Conservation (phyloP, 2,113 vertebrate species). For the Melanocharis versteri region DNA sequence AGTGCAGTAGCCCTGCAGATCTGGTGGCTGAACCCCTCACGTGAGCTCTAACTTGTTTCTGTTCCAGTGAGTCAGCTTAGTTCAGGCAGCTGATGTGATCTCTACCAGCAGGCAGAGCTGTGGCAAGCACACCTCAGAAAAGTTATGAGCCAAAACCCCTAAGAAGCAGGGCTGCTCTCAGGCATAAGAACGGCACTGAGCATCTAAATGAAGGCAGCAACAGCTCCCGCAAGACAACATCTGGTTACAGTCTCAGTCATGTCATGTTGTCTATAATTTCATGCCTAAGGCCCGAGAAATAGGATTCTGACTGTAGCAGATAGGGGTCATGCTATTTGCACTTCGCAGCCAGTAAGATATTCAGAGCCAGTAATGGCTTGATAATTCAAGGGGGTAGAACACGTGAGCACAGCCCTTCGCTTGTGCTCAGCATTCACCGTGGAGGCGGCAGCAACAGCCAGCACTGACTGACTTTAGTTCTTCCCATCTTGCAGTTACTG, state of each 20-base stretch:
- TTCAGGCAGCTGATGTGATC: background rate
- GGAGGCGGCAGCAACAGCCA: background rate
- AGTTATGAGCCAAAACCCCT: background rate
- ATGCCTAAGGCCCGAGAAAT: background rate
- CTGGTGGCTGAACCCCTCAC: background rate
- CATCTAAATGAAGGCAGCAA: background rate
- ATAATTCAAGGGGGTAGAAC: background rate
- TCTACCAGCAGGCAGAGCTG: background rate
- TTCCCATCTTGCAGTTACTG: background rate
- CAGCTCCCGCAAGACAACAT: background rate
- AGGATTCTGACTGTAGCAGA: background rate
- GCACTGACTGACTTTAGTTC: background rate
- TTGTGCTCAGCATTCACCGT: rapidly evolving
- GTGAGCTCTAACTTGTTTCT: background rate
- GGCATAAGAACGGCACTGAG: rapidly evolving
- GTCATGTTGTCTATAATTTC: background rate
- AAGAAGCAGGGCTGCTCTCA: background rate
- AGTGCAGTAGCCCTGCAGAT: background rate
- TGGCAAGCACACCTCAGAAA: rapidly evolving
- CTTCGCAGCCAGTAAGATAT: background rate
- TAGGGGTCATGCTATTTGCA: background rate
- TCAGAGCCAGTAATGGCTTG: background rate
- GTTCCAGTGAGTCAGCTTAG: background rate
- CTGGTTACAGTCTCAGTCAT: background rate
- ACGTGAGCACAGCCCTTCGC: rapidly evolving